Conservation (phyloP, 92 coral and sea anemone species). For the Zoanthus gigantus region DNA sequence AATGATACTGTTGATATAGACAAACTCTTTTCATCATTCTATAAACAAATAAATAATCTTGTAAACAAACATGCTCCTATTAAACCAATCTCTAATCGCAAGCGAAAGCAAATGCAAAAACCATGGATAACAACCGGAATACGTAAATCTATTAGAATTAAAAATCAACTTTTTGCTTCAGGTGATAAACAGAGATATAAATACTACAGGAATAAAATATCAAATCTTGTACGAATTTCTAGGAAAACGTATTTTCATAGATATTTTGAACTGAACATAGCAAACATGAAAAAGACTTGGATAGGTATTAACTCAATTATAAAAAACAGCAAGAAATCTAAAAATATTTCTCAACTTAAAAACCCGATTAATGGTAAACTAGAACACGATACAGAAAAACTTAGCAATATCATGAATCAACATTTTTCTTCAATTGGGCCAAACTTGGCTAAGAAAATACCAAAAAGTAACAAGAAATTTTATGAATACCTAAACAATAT, state of each 20-base stretch:
- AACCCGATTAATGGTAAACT: not conserved
- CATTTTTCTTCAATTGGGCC: constrained; percentile 44
- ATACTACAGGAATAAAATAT: too few relatives aligned
- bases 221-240: too few relatives aligned
- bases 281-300: constrained; percentile 50
- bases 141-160: constrained; percentile 47
- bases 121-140: constrained; percentile 58
- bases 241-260: too few relatives aligned
- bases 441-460: constrained; percentile 39
- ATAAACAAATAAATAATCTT: constrained; percentile 40
- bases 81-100: constrained; percentile 44
- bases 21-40: constrained; percentile 42
- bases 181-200: constrained; percentile 5
- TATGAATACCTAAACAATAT: constrained; percentile 33
- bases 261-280: too few relatives aligned
- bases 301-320: constrained; percentile 30
- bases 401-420: constrained; percentile 38
- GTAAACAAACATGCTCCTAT: constrained; percentile 51
- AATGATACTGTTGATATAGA: constrained; percentile 23
- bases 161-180: constrained; percentile 44
- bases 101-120: constrained; percentile 23
- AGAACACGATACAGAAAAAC: constrained; percentile 19
- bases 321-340: constrained; percentile 13
- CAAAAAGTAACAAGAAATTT: constrained; percentile 9
- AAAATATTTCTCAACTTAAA: constrained; percentile 9